Evolutionary conservation across 2,113 vertebrate genomes (phyloP).

Genomic region (Actinemys pallida): DNA sequence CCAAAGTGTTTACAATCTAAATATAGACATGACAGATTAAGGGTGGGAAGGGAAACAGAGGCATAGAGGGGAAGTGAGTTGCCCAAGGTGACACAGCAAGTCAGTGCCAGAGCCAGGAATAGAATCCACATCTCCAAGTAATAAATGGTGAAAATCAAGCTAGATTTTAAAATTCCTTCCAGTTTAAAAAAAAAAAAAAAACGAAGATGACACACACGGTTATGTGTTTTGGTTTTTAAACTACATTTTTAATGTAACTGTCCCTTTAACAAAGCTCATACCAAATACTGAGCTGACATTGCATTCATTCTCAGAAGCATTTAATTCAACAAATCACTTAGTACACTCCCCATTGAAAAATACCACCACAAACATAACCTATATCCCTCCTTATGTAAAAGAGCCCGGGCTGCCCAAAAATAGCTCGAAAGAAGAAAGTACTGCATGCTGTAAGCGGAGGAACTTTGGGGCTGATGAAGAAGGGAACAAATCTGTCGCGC

Average conservation of each 20-base stretch:
- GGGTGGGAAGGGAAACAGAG: background rate
- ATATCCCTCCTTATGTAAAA: background rate
- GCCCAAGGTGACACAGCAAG: background rate
- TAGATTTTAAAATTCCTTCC: background rate
- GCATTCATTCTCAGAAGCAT: background rate
- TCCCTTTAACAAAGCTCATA: background rate
- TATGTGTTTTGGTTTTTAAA: background rate
- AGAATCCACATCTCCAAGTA: background rate
- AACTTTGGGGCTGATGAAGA: background rate
- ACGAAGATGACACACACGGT: background rate
- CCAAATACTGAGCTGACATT: background rate
- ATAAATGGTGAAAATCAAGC: background rate
- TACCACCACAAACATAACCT: fast-evolving
- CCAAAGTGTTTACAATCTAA: background rate
- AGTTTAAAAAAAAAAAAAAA: background rate
- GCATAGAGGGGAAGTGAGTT: background rate
- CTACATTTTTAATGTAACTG: background rate
- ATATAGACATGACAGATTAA: background rate
- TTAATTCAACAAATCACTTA: background rate
- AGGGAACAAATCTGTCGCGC: background rate
- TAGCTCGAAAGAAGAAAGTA: background rate
- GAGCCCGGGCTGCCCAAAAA: background rate
- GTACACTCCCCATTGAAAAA: background rate
- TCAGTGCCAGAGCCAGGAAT: background rate
- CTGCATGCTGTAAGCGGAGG: background rate